These are phyloP conservation scores for Hemithea aestivaria DNA, from an alignment of 2,888 invertebrate species.

Conservation along the genomic window DNA sequence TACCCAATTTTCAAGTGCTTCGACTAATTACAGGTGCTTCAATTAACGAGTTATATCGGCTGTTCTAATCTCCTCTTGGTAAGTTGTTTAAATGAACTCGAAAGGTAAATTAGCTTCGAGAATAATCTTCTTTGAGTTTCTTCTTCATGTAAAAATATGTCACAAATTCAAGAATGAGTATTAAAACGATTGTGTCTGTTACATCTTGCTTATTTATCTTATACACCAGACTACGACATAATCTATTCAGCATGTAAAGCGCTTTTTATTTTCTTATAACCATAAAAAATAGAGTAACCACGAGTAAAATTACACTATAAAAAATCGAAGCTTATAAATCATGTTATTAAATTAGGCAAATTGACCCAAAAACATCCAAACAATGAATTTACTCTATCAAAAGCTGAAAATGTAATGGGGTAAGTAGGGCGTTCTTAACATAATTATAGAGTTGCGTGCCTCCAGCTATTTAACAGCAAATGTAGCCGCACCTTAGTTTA, in stretches of 20 bases:
- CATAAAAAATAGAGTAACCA: too few species aligned
- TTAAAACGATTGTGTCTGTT: too few species aligned
- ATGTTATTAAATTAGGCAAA: not conserved
- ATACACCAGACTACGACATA: too few species aligned
- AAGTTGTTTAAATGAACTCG: constrained; percentile 41
- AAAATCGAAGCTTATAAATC: not conserved
- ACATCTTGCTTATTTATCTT: too few species aligned
- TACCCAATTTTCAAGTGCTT: constrained; percentile 54
- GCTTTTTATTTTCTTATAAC: too few species aligned
- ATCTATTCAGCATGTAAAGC: too few species aligned
- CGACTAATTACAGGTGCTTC: constrained; percentile 62
- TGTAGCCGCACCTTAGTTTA: constrained; percentile 24
- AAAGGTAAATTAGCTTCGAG: not conserved
- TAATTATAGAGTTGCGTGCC: constrained; percentile 29
- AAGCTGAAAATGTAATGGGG: constrained; percentile 15
- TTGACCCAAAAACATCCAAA: not conserved
- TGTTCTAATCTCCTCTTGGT: constrained; percentile 45
- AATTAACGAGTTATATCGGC: constrained; percentile 59
- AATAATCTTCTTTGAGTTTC: not conserved
- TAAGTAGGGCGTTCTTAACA: constrained; percentile 21
- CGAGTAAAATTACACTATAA: too few species aligned
- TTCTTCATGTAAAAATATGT: not conserved
- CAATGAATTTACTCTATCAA: not conserved
- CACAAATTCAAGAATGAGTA: too few species aligned
- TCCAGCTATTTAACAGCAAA: constrained; percentile 17